Base-by-base conservation (phyloP, 30 jellyfish, hydroid and myxozoan species). In the Chironex yamaguchii region DNA sequence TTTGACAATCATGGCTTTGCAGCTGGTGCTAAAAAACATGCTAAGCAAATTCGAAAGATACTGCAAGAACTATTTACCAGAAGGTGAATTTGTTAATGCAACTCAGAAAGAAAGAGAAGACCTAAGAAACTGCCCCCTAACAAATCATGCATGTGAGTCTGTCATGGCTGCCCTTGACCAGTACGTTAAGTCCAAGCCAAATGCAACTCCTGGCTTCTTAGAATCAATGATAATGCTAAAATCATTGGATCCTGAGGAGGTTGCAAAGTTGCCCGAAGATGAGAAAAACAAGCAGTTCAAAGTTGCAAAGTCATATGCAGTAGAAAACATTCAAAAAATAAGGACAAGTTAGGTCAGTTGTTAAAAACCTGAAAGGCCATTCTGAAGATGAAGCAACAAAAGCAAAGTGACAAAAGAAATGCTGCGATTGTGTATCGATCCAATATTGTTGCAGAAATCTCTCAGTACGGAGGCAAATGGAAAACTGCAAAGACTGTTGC, bases 141-240 rank as follows among this genome's bases (percentile, higher is more conserved):
- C 86, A 22, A 73, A 73, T 33, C 21, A 77, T 32, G n/a, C n/a
- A n/a, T n/a, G n/a, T n/a, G n/a, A n/a, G n/a, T n/a, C n/a, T n/a
- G 82, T 35, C 76, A 49, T 73, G 77, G 86, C 79, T 29, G 21
- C 30, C 12, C n/a, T 73, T 21, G 86, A 73, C 29, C 86, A 73
- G 30, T 36, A 73, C 27, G 77, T 73, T 21, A 36, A 73, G 3
- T 12, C 78, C 17, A 35, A 49, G 36, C 86, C 86, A 13, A 73
- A 49, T 73, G 86, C 86, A 23, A 73, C 77, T 33, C 82, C 78
- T 14, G 86, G 86, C 14, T 73, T 35, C 29, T 49, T 34, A 21
- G 86, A 73, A 23, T 27, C 86, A 17, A 1, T 49, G 86, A 25
- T 50, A 34, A 26, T 68, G n/a, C 26, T 68, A 4, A 27, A 68